Percentiles rank a stretch among this genome's conserved stretches.
phyloP scores from a whole-genome alignment of 2,888 invertebrate genomes.

The Sarcophaga carnaria region DNA sequence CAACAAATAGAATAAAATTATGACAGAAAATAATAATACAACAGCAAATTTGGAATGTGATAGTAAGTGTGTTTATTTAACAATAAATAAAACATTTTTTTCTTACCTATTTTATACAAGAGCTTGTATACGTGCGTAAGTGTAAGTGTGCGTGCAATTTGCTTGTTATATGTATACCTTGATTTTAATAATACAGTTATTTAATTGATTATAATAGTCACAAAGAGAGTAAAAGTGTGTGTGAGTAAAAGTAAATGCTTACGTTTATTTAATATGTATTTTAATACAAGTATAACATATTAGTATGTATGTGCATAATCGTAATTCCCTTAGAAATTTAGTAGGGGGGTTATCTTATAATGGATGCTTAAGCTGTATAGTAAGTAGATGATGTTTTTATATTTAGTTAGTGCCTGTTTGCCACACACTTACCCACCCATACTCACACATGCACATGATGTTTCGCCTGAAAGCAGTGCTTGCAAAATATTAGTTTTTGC shows the following conservation, averaged over 20 bases:
- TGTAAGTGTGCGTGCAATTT: neutral
- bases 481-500: neutral
- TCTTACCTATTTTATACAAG: neutral
- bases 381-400: constrained; percentile 15
- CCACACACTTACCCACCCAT: neutral
- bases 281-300: neutral
- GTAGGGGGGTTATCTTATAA: constrained; percentile 41
- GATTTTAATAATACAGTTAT: neutral
- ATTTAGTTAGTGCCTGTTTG: constrained; percentile 23
- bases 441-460: neutral
- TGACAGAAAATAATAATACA: constrained; percentile 47
- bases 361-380: constrained; percentile 44
- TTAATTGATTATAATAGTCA: constrained; percentile 18
- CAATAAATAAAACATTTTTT: neutral
- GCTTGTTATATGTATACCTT: neutral
- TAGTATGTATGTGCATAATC: neutral
- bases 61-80: constrained; percentile 48
- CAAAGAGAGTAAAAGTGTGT: neutral
- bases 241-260: no score
- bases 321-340: constrained; percentile 27
- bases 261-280: neutral
- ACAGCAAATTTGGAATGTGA: constrained; percentile 56
- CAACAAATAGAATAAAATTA: neutral
- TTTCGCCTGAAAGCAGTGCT: no score
- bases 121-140: neutral